Evolutionary conservation across 2,113 vertebrate species (phyloP).

Genomic region (Synodontis membranacea): DNA sequence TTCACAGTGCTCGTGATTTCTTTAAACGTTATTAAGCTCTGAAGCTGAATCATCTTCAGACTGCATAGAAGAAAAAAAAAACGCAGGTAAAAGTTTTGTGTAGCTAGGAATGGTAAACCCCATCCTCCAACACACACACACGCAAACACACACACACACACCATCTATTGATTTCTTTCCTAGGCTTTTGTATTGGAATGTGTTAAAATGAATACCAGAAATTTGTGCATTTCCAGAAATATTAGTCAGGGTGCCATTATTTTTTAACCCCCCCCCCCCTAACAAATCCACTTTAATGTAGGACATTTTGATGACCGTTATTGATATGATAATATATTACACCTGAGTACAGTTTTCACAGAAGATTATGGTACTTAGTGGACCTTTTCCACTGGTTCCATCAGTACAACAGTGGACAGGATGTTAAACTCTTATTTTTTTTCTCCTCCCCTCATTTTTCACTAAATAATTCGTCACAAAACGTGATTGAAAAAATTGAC

Average conservation of each 20-base stretch:
- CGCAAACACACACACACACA: neutral
- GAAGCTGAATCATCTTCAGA: neutral
- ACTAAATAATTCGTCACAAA: neutral
- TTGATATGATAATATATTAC: neutral
- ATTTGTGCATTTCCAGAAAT: no score
- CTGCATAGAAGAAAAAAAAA: neutral
- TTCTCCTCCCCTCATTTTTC: neutral
- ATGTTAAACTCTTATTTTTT: neutral
- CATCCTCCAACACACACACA: neutral
- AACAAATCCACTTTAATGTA: neutral
- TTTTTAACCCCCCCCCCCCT: neutral
- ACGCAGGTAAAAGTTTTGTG: neutral
- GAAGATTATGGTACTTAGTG: neutral
- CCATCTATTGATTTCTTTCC: neutral
- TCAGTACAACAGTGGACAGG: neutral
- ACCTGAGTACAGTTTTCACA: neutral
- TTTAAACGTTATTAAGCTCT: neutral
- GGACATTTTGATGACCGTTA: neutral
- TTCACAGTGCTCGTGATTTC: neutral
- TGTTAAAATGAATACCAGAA: neutral
- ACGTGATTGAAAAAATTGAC: neutral
- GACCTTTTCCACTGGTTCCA: neutral
- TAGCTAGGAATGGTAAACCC: neutral
- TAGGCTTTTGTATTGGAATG: neutral
- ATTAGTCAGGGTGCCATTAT: conserved; percentile 3